These are phyloP conservation scores for Pherbina coryleti DNA, from an alignment of 2,888 invertebrate genomes.

Conservation along the genomic window DNA sequence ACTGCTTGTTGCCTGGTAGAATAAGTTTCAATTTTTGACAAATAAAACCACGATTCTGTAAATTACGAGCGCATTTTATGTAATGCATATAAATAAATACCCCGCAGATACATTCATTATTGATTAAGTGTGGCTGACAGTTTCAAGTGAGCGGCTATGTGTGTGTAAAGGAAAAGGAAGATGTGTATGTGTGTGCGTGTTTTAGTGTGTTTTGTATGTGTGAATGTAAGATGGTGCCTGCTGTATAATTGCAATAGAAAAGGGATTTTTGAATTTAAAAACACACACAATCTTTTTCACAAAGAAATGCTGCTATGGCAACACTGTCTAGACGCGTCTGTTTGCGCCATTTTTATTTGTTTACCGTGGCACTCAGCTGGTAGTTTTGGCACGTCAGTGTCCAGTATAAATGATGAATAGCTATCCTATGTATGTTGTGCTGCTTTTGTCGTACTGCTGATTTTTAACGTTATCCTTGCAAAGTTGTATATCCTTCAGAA, in stretches of 20 bases:
- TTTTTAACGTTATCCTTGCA: background rate
- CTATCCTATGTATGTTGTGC: background rate
- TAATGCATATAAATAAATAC: constrained; percentile 52
- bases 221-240: background rate
- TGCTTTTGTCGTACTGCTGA: background rate
- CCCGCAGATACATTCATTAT: constrained; percentile 26
- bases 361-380: no score
- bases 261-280: constrained; percentile 43
- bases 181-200: background rate
- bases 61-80: constrained; percentile 62
- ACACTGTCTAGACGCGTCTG: constrained; percentile 60
- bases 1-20: constrained; percentile 65
- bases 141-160: background rate
- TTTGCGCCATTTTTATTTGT: background rate
- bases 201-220: background rate
- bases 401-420: no score
- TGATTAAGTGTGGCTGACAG: background rate
- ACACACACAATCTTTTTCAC: background rate
- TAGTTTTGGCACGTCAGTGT: no score
- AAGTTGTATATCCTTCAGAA: background rate
- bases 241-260: constrained; percentile 52
- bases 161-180: background rate
- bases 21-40: constrained; percentile 70
- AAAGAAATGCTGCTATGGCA: constrained; percentile 50
- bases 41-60: constrained; percentile 68